Base-by-base conservation (phyloP, 1,140 invertebrate species). In the Solen grandis region DNA sequence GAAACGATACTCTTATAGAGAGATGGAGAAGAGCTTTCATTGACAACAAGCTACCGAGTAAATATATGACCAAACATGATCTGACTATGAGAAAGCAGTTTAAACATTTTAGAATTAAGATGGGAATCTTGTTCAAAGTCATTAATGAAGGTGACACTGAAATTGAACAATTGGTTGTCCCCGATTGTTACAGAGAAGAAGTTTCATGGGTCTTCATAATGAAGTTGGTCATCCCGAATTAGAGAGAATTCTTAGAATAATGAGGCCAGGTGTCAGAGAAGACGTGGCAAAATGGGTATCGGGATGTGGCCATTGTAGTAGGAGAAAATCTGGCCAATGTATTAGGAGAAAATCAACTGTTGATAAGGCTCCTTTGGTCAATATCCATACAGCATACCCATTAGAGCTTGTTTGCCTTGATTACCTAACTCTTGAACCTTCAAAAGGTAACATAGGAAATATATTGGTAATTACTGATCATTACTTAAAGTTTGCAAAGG, bases 41-140 rank as follows among this genome's bases (percentile, higher is more conserved):
- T 25, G 41, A 35, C 2, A 4, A 16, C n/a, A 35, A 29, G 59
- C 4, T 14, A 13, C 55, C 33, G 19, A 13, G 41, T 14, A 50
- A 16, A 22, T 31, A 4, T 55, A 4, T 31, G 5, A 19, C 13
- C 16, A 65, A 16, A 31, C 41, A 82, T 36, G 25, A 63, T 19
- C 63, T 19, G 8, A 35, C 59, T 25, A 82, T 50, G 46, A n/a
- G n/a, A n/a, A n/a, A n/a, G n/a, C n/a, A n/a, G n/a, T n/a, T n/a
- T n/a, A n/a, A n/a, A n/a, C n/a, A n/a, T n/a, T n/a, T n/a, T n/a
- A n/a, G n/a, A n/a, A n/a, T n/a, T n/a, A n/a, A n/a, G n/a, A n/a
- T n/a, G n/a, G 81, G 81, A 36, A 63, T 75, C 14, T 50, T 74
- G 14, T 75, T 60, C 59, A n/a, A n/a, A n/a, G n/a, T n/a, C n/a